These are phyloP conservation scores for Rhabdophis nuchalis DNA, from an alignment of 2,797 vertebrate genomes.

Conservation along the genomic window DNA sequence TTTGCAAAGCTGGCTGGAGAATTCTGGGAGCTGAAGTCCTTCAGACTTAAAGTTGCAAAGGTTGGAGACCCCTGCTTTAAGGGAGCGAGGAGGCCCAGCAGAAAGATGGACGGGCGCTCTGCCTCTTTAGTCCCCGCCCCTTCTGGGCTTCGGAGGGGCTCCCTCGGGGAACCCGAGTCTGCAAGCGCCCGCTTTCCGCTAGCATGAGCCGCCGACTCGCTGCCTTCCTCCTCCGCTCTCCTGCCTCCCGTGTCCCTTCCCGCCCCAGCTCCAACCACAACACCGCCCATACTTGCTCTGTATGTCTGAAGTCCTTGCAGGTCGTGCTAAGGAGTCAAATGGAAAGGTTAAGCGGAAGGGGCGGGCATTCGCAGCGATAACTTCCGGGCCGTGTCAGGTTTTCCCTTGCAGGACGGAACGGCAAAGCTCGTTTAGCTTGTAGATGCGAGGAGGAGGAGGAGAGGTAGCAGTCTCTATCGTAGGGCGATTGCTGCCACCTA, in stretches of 20 bases:
- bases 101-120: not conserved
- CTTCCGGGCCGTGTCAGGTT: not conserved
- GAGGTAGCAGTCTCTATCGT: not conserved
- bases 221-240: not conserved
- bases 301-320: no score
- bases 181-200: not conserved
- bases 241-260: not conserved
- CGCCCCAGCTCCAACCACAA: not conserved
- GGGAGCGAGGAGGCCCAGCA: not conserved
- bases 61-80: no score
- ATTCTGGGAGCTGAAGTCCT: no score
- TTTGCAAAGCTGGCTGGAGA: no score
- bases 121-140: not conserved
- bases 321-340: not conserved
- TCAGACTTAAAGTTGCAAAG: no score
- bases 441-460: not conserved
- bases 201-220: not conserved
- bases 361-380: not conserved
- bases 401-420: not conserved
- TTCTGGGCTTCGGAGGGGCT: not conserved
- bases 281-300: not conserved
- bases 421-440: no score
- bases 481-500: not conserved
- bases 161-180: not conserved
- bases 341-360: not conserved